phyloP scores from a whole-genome alignment of 2,113 vertebrate genomes.

The Notarius lentiginosus region DNA sequence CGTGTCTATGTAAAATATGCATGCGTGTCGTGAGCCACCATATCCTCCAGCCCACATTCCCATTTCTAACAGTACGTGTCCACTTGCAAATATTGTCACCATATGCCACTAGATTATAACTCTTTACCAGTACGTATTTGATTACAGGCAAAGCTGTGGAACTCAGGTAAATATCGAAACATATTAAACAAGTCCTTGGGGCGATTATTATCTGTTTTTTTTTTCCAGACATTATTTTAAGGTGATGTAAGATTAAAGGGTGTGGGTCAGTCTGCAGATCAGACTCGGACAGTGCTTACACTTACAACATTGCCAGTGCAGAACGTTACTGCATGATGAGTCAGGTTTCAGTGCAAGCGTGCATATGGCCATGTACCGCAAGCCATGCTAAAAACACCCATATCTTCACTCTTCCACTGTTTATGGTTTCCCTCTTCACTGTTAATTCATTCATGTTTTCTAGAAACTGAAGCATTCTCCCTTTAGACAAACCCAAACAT shows the following conservation, averaged over 20 bases:
- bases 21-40: neutral
- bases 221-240: neutral
- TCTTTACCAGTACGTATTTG: neutral
- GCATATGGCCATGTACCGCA: neutral
- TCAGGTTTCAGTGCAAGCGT: neutral
- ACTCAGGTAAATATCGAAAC: neutral
- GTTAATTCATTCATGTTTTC: conserved; percentile 1
- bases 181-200: neutral
- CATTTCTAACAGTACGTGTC: neutral
- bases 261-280: neutral
- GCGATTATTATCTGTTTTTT: neutral
- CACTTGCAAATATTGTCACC: neutral
- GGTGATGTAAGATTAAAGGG: neutral
- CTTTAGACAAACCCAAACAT: neutral
- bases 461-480: no score
- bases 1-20: no score
- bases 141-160: neutral
- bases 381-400: neutral
- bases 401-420: neutral
- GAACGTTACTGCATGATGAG: neutral
- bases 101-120: neutral
- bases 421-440: neutral
- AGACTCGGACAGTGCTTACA: neutral
- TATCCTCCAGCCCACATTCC: neutral
- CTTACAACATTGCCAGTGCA: neutral